Evolutionary conservation across 2,113 vertebrate species (phyloP).

Genomic region (Charadrius vociferus): DNA sequence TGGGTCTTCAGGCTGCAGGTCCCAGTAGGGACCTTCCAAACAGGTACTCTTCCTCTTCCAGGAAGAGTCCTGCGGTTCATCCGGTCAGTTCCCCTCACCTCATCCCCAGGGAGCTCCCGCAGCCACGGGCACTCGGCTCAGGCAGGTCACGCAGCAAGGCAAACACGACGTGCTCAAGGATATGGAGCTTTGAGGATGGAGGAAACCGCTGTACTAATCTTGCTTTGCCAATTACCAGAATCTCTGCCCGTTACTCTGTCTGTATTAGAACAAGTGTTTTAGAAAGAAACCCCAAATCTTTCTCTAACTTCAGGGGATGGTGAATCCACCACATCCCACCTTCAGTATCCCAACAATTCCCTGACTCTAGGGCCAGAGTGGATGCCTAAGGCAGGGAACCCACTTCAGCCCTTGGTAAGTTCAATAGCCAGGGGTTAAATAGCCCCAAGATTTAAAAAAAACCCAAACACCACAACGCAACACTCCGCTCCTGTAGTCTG

Average conservation of each 20-base stretch:
- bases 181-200: neutral
- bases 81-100: rapidly evolving
- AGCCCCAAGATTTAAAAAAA: neutral
- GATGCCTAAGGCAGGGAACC: neutral
- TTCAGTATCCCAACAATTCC: neutral
- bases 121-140: neutral
- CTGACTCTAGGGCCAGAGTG: neutral
- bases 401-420: neutral
- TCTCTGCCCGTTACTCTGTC: neutral
- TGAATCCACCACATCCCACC: neutral
- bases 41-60: neutral
- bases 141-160: neutral
- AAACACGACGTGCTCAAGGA: neutral
- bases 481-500: neutral
- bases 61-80: neutral
- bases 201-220: neutral
- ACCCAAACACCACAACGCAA: too few species aligned
- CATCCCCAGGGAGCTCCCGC: neutral
- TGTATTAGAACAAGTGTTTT: neutral
- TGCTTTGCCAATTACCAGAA: neutral
- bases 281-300: neutral
- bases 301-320: neutral
- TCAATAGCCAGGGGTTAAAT: neutral
- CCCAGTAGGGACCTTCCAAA: neutral
- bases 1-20: neutral